Percentiles rank a stretch among this genome's conserved stretches.
phyloP scores from a whole-genome alignment of 2,113 vertebrate genomes.

The Machaerirhynchus nigripectus region DNA sequence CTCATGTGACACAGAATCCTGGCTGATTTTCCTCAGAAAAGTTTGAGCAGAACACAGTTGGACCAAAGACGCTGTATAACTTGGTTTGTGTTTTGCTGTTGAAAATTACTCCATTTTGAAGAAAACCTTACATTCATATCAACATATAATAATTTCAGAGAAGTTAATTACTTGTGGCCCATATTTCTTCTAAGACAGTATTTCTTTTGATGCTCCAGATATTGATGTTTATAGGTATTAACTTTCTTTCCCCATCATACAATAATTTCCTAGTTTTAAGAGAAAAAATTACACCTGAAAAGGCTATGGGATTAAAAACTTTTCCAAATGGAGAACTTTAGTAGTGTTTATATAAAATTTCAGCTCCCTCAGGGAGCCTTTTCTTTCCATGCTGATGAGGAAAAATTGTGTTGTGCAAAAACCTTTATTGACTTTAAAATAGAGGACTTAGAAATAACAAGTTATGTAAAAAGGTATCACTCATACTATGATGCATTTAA shows the following conservation, averaged over 20 bases:
- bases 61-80: not conserved
- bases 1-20: not conserved
- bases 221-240: not conserved
- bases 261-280: not conserved
- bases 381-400: not conserved
- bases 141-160: not conserved
- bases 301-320: not conserved
- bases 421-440: not conserved
- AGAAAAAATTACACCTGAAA: not conserved
- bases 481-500: not conserved
- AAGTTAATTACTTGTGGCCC: not conserved
- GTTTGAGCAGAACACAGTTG: not conserved
- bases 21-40: not conserved
- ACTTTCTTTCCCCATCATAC: not conserved
- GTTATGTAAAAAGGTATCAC: not conserved
- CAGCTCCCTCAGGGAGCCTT: not conserved
- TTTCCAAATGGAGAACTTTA: not conserved
- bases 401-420: not conserved
- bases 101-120: not conserved
- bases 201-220: not conserved
- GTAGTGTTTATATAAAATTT: not conserved
- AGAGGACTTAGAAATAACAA: not conserved
- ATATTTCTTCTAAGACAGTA: not conserved
- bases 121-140: not conserved
- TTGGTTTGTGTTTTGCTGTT: not conserved